Base-by-base conservation (phyloP, 2,888 invertebrate genomes). In the Dynastes hyllus region DNA sequence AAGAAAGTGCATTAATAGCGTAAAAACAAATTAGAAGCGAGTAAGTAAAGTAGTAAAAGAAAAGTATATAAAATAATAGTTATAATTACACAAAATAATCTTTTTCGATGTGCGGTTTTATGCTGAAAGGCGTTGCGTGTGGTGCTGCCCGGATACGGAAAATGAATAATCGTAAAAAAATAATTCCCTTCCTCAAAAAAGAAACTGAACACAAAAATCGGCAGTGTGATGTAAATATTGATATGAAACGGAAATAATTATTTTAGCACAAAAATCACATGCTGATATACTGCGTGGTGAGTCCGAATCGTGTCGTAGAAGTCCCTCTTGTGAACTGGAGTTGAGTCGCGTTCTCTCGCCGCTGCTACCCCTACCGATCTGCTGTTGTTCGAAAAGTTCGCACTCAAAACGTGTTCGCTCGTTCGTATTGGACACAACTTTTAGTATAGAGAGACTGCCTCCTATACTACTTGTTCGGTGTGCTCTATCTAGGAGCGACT, bases 261-360 rank as follows among this genome's bases (percentile, higher is more conserved):
- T 80, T 79, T 75, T 78, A 80, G 78, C 81, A 80, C 73, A 80
- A 79, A 81, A 81, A 82, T 81, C 82, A 82, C 82, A 82, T 82
- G 82, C 82, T 81, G 81, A 53, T 69, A 78, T 79, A 78, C 80
- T 79, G 78, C 80, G 80, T 80, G 73, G 27, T 75, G 61, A 40
- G 55, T 37, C 40, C 40, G 55, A 22, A 71, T 29, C n/a, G 40
- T 16, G n/a, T 40, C 29, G 51, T 29, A 69, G 69, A 51, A 51
- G 11, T 29, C 51, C 51, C 40, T 45, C 51, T n/a, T 45, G 45
- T 11, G 32, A 11, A 51, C 51, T 69, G 66, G 40, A 67, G 69
- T 69, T 53, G 51, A 55, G 55, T 16, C 55, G 37, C 66, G 66
- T 40, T n/a, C n/a, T 45, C 45, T 45, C 45, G 45, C 37, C 66